Conservation (phyloP, 2,888 invertebrate species). For the Pyrrhosoma nymphula region DNA sequence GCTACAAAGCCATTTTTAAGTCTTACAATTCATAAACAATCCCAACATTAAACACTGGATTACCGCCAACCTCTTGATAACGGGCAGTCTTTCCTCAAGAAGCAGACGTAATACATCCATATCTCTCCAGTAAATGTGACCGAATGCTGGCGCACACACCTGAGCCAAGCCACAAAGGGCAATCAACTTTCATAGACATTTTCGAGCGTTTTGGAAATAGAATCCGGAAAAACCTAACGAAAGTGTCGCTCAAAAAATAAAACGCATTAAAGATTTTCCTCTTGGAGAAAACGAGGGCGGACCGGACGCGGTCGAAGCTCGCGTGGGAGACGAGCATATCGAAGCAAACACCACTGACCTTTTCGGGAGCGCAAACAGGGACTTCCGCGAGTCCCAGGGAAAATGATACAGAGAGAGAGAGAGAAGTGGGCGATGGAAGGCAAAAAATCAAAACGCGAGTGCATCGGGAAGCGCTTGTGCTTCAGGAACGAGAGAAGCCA, state of each 20-base stretch:
- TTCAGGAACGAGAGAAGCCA: background rate
- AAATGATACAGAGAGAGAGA: background rate
- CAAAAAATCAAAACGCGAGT: background rate
- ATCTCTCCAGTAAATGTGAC: no score
- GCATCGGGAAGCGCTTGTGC: background rate
- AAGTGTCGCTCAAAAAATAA: background rate
- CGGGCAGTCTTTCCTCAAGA: no score
- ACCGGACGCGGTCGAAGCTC: background rate
- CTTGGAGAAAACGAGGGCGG: background rate
- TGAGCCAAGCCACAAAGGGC: no score
- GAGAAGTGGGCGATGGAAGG: background rate
- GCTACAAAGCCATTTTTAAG: no score
- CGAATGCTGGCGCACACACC: no score
- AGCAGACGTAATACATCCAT: no score
- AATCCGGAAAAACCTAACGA: no score
- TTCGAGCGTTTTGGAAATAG: no score
- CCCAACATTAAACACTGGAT: no score
- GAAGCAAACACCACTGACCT: slow-evolving; percentile 19
- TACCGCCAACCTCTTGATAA: no score
- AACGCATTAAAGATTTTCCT: background rate
- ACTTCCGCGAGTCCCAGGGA: background rate
- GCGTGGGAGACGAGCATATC: background rate
- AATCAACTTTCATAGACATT: no score
- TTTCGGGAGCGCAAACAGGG: background rate
- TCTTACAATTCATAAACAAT: no score